Conservation (phyloP, 2,113 vertebrate species). For the Porphyrio hochstetteri region DNA sequence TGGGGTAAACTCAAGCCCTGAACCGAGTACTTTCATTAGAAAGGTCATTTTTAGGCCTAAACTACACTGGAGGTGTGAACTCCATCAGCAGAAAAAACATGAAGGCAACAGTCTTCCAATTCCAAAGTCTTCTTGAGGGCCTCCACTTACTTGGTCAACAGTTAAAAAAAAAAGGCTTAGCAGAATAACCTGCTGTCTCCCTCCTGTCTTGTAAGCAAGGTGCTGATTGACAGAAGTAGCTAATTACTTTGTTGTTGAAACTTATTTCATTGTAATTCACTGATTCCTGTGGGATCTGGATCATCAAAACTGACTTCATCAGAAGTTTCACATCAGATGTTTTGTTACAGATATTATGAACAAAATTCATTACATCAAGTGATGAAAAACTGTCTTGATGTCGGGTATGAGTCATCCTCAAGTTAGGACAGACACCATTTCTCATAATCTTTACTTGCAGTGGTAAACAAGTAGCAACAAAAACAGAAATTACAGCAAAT, state of each 20-base stretch:
- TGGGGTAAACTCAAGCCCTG: neutral
- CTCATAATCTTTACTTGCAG: neutral
- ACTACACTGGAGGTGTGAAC: neutral
- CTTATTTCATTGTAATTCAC: neutral
- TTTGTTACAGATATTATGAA: neutral
- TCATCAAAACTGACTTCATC: constrained; percentile 4
- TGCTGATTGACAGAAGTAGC: neutral
- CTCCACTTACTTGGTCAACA: neutral
- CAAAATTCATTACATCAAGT: constrained; percentile 14
- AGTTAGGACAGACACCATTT: neutral
- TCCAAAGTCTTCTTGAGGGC: neutral
- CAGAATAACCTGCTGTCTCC: neutral
- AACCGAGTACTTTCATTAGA: neutral
- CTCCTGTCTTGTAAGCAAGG: neutral
- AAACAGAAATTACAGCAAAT: neutral
- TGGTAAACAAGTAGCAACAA: constrained; percentile 5
- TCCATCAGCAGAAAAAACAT: neutral
- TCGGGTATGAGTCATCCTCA: neutral
- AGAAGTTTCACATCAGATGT: neutral
- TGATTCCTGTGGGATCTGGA: neutral
- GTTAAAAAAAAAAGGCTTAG: neutral
- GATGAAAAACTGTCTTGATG: neutral
- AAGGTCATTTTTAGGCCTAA: neutral
- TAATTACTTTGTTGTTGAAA: neutral
- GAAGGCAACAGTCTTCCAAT: neutral